These are phyloP conservation scores for Diogma glabrata DNA, from an alignment of 2,888 invertebrate species.

Conservation along the genomic window DNA sequence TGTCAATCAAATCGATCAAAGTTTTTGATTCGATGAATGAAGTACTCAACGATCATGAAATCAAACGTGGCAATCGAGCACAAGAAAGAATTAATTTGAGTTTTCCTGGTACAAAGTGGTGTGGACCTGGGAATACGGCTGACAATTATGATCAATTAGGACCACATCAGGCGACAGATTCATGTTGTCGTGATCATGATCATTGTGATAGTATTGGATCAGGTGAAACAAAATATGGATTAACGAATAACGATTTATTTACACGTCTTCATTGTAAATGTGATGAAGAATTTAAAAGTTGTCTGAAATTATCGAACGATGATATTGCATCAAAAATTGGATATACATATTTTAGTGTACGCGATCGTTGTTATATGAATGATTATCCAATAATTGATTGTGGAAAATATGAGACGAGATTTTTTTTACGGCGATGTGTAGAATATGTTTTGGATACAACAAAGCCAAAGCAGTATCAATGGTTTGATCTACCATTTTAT, in stretches of 20 bases:
- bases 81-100: constrained; percentile 12
- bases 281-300: constrained; percentile 19
- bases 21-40: background rate
- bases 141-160: constrained; percentile 65
- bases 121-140: constrained; percentile 56
- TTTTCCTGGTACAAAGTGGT: constrained; percentile 69
- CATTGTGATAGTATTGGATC: constrained; percentile 25
- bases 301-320: constrained; percentile 16
- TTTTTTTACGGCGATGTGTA: constrained; percentile 20
- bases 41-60: background rate
- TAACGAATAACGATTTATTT: constrained; percentile 20
- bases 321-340: constrained; percentile 18
- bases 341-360: constrained; percentile 19
- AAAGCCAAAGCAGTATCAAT: constrained; percentile 19
- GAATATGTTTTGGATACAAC: constrained; percentile 18
- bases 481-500: constrained; percentile 22
- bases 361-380: constrained; percentile 19
- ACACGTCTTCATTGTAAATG: constrained; percentile 21
- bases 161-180: constrained; percentile 61
- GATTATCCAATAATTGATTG: constrained; percentile 19
- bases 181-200: constrained; percentile 75
- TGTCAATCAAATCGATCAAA: no score
- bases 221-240: constrained; percentile 20
- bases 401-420: constrained; percentile 16
- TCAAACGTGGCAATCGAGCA: constrained; percentile 8